These are phyloP conservation scores for Ptychadena robeensis DNA, from an alignment of 2,797 vertebrate species.

Conservation along the genomic window DNA sequence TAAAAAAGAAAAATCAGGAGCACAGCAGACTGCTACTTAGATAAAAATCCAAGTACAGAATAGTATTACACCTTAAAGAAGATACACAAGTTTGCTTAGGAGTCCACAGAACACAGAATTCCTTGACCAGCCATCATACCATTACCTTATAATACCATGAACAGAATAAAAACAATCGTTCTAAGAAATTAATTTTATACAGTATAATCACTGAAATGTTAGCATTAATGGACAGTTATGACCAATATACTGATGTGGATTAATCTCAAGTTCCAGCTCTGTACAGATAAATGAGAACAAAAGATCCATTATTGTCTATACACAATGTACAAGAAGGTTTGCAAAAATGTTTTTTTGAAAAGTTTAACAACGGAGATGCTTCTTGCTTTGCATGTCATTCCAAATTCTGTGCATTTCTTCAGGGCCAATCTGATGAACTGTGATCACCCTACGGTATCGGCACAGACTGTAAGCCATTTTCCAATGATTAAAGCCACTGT, in stretches of 20 bases:
- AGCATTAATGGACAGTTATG: not conserved
- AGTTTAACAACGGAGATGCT: constrained; percentile 93
- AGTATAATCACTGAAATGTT: not conserved
- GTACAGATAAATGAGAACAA: constrained; percentile 72
- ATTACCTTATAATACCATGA: no score
- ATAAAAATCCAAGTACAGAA: constrained; percentile 4
- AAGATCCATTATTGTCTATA: constrained; percentile 69
- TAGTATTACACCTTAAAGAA: constrained; percentile 21
- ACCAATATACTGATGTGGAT: constrained; percentile 1
- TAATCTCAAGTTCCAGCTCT: constrained; percentile 64
- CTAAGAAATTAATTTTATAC: not conserved
- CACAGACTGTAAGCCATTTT: constrained; percentile 98
- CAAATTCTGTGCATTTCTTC: constrained; percentile 98
- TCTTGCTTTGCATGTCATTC: constrained; percentile 99
- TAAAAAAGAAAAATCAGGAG: not conserved
- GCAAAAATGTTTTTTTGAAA: no score
- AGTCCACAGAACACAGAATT: constrained; percentile 2
- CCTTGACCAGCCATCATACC: constrained; percentile 7
- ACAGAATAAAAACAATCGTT: not conserved
- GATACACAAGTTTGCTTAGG: not conserved
- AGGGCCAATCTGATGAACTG: constrained; percentile 96
- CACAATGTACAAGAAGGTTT: constrained; percentile 64
- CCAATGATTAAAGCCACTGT: constrained; percentile 99
- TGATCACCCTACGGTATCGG: constrained; percentile 92
- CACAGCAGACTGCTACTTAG: not conserved